These are phyloP conservation scores for Hedychridium roseum DNA, from an alignment of 2,888 invertebrate species.

Conservation along the genomic window DNA sequence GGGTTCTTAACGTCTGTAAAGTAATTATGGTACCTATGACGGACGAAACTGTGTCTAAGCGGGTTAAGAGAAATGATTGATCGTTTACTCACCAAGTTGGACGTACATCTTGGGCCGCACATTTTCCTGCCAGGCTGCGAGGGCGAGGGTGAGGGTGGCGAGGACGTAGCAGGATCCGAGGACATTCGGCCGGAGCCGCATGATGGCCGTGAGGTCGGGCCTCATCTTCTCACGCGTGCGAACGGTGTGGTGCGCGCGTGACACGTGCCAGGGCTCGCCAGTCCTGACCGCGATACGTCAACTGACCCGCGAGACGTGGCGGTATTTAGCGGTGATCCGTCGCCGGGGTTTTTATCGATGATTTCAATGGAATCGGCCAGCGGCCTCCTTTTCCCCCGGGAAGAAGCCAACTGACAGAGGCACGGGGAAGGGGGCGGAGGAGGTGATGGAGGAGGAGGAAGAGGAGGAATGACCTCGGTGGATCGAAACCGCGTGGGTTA, in stretches of 20 bases:
- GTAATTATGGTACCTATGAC: too few relatives aligned
- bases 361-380: background rate
- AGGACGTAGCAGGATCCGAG: constrained; percentile 67
- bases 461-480: background rate
- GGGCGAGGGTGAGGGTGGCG: constrained; percentile 52
- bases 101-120: constrained; percentile 92
- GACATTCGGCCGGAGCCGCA: constrained; percentile 31
- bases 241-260: constrained; percentile 17
- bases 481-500: too few relatives aligned
- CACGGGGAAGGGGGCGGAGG: background rate
- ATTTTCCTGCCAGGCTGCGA: constrained; percentile 88
- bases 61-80: background rate
- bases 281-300: constrained; percentile 13
- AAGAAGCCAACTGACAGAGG: background rate
- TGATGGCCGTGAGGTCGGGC: constrained; percentile 27
- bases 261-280: constrained; percentile 35
- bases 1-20: too few relatives aligned
- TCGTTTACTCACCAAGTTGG: constrained; percentile 80
- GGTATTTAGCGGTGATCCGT: too few relatives aligned
- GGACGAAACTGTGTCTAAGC: background rate
- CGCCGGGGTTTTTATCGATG: too few relatives aligned
- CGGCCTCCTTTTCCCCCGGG: background rate
- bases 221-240: constrained; percentile 36
- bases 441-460: background rate
- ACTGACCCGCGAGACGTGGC: too few relatives aligned